phyloP scores from a whole-genome alignment of 1,140 invertebrate species.

The Brachionus rotundiformis region DNA sequence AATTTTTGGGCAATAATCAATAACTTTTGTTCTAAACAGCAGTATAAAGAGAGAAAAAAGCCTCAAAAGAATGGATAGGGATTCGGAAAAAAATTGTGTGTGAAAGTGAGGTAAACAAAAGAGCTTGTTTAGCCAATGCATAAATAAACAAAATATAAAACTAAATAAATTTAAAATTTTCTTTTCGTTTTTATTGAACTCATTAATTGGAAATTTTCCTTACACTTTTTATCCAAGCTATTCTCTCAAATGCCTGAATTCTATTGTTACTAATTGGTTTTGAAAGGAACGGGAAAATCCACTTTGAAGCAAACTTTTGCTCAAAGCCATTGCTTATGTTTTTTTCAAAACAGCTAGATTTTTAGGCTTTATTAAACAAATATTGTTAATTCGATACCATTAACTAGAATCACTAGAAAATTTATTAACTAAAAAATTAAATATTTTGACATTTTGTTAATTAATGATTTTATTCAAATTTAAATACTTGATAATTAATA shows the following conservation, averaged over 20 bases:
- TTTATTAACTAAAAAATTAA: no score
- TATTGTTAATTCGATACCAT: no score
- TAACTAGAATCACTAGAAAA: no score
- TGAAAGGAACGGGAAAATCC: neutral
- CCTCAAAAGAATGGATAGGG: neutral
- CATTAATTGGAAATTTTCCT: constrained; percentile 23
- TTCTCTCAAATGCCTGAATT: neutral
- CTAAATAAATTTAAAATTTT: constrained; percentile 16
- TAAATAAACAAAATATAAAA: constrained; percentile 8
- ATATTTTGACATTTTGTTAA: neutral
- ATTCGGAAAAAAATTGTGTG: neutral
- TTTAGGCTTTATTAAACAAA: neutral
- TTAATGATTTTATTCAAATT: neutral
- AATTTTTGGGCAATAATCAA: neutral
- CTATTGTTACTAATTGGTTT: constrained; percentile 9
- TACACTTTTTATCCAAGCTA: neutral
- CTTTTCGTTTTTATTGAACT: constrained; percentile 20
- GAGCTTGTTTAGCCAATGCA: neutral
- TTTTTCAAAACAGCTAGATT: neutral
- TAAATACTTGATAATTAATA: neutral
- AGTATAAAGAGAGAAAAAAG: neutral
- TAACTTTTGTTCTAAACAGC: neutral
- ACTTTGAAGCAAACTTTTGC: neutral
- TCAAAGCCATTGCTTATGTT: neutral
- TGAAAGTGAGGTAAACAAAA: neutral